Conservation (phyloP, 2,797 vertebrate genomes). For the Benthosema pterotum region DNA sequence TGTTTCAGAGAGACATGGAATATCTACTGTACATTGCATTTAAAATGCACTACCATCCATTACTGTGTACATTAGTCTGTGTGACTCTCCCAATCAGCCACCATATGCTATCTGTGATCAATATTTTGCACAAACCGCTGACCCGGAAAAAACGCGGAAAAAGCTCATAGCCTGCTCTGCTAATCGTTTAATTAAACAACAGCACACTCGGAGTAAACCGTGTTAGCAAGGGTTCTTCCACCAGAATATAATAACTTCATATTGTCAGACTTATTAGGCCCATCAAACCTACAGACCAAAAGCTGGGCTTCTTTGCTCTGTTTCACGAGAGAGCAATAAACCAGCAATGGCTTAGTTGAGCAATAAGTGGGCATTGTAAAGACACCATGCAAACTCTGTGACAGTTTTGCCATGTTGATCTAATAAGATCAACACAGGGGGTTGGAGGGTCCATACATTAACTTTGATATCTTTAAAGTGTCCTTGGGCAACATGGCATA, state of each 20-base stretch:
- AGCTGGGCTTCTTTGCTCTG: conserved; percentile 23
- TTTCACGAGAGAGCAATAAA: conserved; percentile 29
- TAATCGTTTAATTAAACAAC: conserved; percentile 69
- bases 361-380: conserved; percentile 10
- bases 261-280: conserved; percentile 55
- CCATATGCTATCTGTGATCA: conserved; percentile 73
- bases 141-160: conserved; percentile 78
- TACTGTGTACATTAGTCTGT: conserved; percentile 53
- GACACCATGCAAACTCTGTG: conserved; percentile 11
- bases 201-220: conserved; percentile 43
- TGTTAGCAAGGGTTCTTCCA: conserved; percentile 45
- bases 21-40: too few species aligned
- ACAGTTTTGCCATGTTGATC: conserved; percentile 13
- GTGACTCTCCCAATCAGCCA: conserved; percentile 49
- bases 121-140: conserved; percentile 63
- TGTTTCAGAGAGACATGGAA: too few species aligned
- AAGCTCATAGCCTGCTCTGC: conserved; percentile 53
- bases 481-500: conserved; percentile 49
- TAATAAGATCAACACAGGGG: background rate
- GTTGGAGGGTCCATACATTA: conserved; percentile 28
- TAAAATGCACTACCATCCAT: conserved; percentile 32
- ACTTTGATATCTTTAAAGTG: conserved; percentile 37
- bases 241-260: conserved; percentile 33
- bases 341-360: background rate
- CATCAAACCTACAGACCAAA: conserved; percentile 17